A percentile compares a stretch with the other conserved stretches of the same genome.
Evolutionary conservation across 2,888 invertebrate species (phyloP).

Genomic region (Sipha maydis): DNA sequence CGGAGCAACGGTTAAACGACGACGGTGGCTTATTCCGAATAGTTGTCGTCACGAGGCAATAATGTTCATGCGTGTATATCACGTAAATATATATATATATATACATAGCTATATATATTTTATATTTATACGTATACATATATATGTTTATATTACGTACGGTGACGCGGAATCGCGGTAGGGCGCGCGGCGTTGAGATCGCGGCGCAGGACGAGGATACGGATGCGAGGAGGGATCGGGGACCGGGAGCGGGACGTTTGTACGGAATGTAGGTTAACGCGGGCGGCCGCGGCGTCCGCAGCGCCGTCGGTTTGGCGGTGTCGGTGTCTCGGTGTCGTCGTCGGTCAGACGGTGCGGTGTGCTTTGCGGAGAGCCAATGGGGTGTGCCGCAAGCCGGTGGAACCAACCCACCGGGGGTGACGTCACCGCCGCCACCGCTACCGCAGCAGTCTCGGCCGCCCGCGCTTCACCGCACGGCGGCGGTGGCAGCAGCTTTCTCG

Average conservation of each 20-base stretch:
- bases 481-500: slow-evolving; percentile 55
- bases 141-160: background rate
- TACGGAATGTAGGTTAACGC: slow-evolving; percentile 61
- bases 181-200: background rate
- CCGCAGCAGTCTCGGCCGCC: slow-evolving; percentile 61
- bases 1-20: slow-evolving; percentile 32
- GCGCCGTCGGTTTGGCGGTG: slow-evolving; percentile 61
- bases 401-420: slow-evolving; percentile 64
- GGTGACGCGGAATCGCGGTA: background rate
- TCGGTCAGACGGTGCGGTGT: slow-evolving; percentile 63
- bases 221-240: too few species aligned
- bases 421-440: slow-evolving; percentile 64
- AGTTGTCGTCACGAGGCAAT: slow-evolving; percentile 14
- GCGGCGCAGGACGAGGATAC: background rate
- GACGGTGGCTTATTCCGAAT: slow-evolving; percentile 31
- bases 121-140: too few species aligned
- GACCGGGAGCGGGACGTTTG: slow-evolving; percentile 6
- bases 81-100: too few species aligned
- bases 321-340: slow-evolving; percentile 60
- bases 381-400: slow-evolving; percentile 65
- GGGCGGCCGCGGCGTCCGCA: slow-evolving; percentile 52
- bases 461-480: slow-evolving; percentile 62
- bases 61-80: too few species aligned
- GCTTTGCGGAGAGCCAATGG: slow-evolving; percentile 66
- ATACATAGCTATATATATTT: too few species aligned